Evolutionary conservation across 2,113 vertebrate genomes (phyloP), one percentile per base, ranked within the genome.

Genomic region (Equus quagga): DNA sequence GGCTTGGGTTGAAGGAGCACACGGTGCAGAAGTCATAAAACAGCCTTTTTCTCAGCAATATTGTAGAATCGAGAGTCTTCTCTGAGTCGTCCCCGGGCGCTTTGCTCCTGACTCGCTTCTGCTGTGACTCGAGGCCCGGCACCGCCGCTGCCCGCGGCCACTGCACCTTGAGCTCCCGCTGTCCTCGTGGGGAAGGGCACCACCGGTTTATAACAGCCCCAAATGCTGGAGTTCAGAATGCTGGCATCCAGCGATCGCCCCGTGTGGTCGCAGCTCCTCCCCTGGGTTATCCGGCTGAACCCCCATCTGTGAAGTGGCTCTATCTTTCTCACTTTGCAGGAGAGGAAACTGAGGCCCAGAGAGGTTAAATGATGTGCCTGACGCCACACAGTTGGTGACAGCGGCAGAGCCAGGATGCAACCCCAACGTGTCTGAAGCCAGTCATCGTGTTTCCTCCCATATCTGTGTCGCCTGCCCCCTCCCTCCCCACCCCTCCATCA

Each of bases 1-100:
- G 96, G 96, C 94, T 83, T 36, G 82, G 58, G 70, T 97, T 98
- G 97, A 97, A 98, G 96, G 97, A 98, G 88, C 83, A 8, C 24
- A 8, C 0, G 0, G 46, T 23, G 41, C 31, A 46, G 2, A 96
- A 96, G 79, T 94, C 92, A 90, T 97, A 94, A 97, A 92, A 23
- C 73, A 81, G 83, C 58, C 79, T 64, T 83, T 46, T 51, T 36
- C 94, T 91, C 80, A 89, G 76, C 72, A 87, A 95, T 97, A 95
- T 96, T 98, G 96, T 90, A 92, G 96, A 89, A 94, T 87, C 79
- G 21, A 95, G 94, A 89, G 73, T 92, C 81, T 76, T 95, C 67
- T 85, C 95, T 81, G 97, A 96, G 89, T 93, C 94, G 70, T 93
- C 86, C 28, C 54, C 21, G 51, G 87, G 87, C 96, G 96, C 95